These are phyloP conservation scores for Macrobrachium nipponense DNA, from an alignment of 1,140 invertebrate genomes.

Conservation along the genomic window DNA sequence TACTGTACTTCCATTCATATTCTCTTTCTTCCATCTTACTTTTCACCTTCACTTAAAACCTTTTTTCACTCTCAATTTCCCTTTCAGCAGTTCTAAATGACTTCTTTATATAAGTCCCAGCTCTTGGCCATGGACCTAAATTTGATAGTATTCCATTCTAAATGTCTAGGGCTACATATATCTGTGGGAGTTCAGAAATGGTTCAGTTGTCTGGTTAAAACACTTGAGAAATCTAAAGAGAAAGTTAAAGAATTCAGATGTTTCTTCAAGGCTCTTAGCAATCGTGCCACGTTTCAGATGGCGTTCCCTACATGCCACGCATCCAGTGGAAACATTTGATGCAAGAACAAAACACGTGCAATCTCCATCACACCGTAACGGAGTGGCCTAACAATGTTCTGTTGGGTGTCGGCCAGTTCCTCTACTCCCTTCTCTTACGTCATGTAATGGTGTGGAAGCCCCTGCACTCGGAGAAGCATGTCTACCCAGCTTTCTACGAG, in stretches of 20 bases:
- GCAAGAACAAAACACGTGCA: slow-evolving; percentile 72
- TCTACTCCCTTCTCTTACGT: slow-evolving; percentile 87
- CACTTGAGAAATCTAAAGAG: not conserved
- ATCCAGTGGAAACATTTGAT: slow-evolving; percentile 45
- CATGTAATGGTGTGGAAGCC: slow-evolving; percentile 82
- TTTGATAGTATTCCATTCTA: too few species aligned
- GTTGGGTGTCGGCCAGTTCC: slow-evolving; percentile 79
- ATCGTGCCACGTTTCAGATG: not conserved
- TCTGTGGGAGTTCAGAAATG: too few species aligned
- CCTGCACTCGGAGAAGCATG: slow-evolving; percentile 72
- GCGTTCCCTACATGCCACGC: slow-evolving; percentile 39
- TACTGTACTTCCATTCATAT: too few species aligned
- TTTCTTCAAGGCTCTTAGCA: not conserved
- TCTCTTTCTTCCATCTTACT: too few species aligned
- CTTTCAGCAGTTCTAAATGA: too few species aligned
- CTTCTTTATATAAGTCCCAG: too few species aligned
- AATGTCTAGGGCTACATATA: too few species aligned
- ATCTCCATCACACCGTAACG: slow-evolving; percentile 77
- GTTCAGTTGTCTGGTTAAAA: too few species aligned
- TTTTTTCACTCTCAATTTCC: too few species aligned
- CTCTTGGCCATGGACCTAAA: too few species aligned
- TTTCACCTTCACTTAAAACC: too few species aligned
- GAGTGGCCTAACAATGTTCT: slow-evolving; percentile 65
- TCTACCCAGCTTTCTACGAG: slow-evolving; percentile 84
- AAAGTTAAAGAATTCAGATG: not conserved